Conservation (phyloP, 2,888 invertebrate genomes). For the Nomada fabriciana region DNA sequence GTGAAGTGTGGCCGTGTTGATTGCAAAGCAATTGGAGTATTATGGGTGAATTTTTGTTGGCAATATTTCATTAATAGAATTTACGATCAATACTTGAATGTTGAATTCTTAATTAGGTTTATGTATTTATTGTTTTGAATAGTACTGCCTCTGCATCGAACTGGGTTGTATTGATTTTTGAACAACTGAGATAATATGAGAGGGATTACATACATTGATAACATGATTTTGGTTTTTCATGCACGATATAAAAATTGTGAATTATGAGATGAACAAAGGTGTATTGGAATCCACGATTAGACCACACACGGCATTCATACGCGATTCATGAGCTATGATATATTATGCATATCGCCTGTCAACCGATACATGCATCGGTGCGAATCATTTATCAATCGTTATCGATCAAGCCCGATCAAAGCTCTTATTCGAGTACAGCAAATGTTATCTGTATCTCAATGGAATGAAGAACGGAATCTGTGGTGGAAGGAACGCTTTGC, state of each 20-base stretch:
- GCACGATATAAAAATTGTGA: not conserved
- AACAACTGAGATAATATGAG: too few relatives aligned
- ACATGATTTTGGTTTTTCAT: too few relatives aligned
- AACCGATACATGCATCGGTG: conserved; percentile 50
- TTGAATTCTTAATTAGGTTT: too few relatives aligned
- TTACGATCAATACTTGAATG: too few relatives aligned
- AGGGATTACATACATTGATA: too few relatives aligned
- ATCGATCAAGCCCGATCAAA: conserved; percentile 50
- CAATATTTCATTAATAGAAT: too few relatives aligned
- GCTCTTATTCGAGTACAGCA: conserved; percentile 36
- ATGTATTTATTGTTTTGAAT: too few relatives aligned
- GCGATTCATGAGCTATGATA: conserved; percentile 39
- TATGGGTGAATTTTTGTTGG: too few relatives aligned
- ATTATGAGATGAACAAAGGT: not conserved
- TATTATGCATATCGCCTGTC: conserved; percentile 51
- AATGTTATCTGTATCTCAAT: conserved; percentile 27
- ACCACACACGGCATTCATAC: conserved; percentile 33
- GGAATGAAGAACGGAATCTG: conserved; percentile 39
- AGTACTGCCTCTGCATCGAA: too few relatives aligned
- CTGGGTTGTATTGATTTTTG: too few relatives aligned
- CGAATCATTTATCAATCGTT: conserved; percentile 61
- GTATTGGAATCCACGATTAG: conserved; percentile 25
- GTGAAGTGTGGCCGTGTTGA: too few relatives aligned
- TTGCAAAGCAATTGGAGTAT: too few relatives aligned
- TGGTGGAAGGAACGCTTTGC: conserved; percentile 11